Percentiles rank a stretch among this genome's conserved stretches.
These are phyloP conservation scores for Erpornis zantholeuca DNA, from an alignment of 2,113 vertebrate genomes.

Conservation along the genomic window DNA sequence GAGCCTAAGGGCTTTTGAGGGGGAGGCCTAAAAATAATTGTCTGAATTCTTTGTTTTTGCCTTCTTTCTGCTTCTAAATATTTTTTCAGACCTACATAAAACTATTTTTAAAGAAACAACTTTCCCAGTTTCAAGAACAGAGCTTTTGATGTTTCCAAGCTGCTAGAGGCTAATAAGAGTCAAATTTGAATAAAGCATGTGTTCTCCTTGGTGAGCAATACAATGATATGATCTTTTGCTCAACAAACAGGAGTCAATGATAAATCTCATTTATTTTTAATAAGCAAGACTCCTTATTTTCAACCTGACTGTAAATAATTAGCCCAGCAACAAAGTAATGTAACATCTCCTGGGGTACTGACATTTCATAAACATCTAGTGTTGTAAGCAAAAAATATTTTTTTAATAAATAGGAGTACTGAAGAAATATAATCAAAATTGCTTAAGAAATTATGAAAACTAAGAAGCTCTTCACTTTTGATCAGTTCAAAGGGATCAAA, in stretches of 20 bases:
- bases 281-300: background rate
- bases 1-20: background rate
- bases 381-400: background rate
- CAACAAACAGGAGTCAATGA: background rate
- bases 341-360: background rate
- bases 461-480: background rate
- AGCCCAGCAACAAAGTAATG: background rate
- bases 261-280: slow-evolving; percentile 37
- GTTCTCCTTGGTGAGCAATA: background rate
- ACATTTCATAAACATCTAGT: background rate
- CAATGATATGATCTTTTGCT: background rate
- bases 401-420: background rate
- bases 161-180: background rate
- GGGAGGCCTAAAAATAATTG: background rate
- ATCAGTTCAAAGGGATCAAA: background rate
- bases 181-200: background rate
- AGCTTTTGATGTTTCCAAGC: slow-evolving; percentile 14
- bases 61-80: background rate
- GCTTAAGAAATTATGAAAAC: slow-evolving; percentile 4
- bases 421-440: background rate
- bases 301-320: background rate
- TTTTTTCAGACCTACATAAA: background rate
- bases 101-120: background rate
- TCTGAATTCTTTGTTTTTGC: background rate
- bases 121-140: background rate